Percentiles rank a stretch among this genome's conserved stretches.
Evolutionary conservation across 1,140 invertebrate species (phyloP).

Genomic region (Drosophila paulistorum): DNA sequence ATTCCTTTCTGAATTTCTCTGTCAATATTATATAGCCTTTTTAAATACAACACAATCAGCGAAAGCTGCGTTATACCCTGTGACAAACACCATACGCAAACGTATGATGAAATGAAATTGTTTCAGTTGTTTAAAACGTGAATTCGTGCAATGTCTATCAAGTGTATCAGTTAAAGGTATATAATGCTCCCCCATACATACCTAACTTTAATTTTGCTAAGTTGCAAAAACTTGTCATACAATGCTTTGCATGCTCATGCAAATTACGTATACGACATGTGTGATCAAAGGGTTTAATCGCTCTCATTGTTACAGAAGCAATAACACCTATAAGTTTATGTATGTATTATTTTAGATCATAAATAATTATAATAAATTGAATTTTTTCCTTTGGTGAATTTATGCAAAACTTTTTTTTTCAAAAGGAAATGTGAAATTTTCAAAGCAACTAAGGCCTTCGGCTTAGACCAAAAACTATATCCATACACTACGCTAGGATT

Average conservation of each 20-base stretch:
- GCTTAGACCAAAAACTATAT: too few relatives aligned
- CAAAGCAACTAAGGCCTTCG: too few relatives aligned
- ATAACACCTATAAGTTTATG: too few relatives aligned
- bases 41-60: not conserved
- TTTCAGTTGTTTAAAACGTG: slow-evolving; percentile 5
- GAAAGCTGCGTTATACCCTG: slow-evolving; percentile 11
- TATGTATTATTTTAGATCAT: too few relatives aligned
- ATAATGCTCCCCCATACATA: not conserved
- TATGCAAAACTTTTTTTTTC: too few relatives aligned
- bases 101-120: not conserved
- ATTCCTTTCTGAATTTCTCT: too few relatives aligned
- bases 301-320: too few relatives aligned
- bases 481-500: too few relatives aligned
- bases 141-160: slow-evolving; percentile 17
- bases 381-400: too few relatives aligned
- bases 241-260: not conserved
- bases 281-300: not conserved
- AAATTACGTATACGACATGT: slow-evolving; percentile 19
- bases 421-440: too few relatives aligned
- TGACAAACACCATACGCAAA: slow-evolving; percentile 6
- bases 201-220: not conserved
- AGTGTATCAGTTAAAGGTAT: not conserved
- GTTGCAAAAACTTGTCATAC: not conserved
- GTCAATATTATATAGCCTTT: not conserved
- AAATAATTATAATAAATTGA: too few relatives aligned